Base-by-base conservation (phyloP, 2,888 invertebrate genomes). In the Acleris holmiana region DNA sequence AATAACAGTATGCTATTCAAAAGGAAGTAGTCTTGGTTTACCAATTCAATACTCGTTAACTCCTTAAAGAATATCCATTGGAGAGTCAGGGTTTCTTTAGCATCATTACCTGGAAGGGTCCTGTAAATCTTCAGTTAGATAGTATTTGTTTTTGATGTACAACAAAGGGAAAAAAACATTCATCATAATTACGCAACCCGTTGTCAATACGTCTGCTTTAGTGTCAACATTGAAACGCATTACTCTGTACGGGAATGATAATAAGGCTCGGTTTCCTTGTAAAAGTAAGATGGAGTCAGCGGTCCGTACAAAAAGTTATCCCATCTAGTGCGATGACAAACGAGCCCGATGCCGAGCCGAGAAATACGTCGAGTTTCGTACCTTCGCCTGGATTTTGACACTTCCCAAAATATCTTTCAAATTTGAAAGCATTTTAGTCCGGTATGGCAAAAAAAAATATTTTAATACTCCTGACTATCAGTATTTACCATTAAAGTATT, bases 241-340 rank as follows among this genome's bases (percentile, higher is more conserved):
- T 88, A 51, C 61, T 49, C 21, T 87, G 84, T 82, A 83, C 76
- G 68, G 75, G 68, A 71, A 81, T 78, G 85, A 86, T 88, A 88
- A 85, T 84, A 80, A 80, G 77, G 73, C 75, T 72, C 79, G 80
- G 85, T 86, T 86, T 84, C 77, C 84, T 84, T 82, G 85, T 84
- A 86, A 89, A 88, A 87, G 82, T 88, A 78, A 74, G 81, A 84
- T 83, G 84, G 80, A 89, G 86, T 89, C 88, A 89, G 85, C 80
- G 85, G 80, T 77, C 80, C 81, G 85, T 78, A 80, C 82, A 91
- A 91, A 91, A 91, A 90, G 88, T 89, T 86, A 86, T 86, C 85
- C 87, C 84, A 86, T 88, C 85, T 83, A 84, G 83, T 78, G 77
- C 78, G 84, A 91, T 90, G 91, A 91, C 88, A 91, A 91, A 91